phyloP scores from a whole-genome alignment of 1,140 invertebrate species.

The Metaphire vulgaris region DNA sequence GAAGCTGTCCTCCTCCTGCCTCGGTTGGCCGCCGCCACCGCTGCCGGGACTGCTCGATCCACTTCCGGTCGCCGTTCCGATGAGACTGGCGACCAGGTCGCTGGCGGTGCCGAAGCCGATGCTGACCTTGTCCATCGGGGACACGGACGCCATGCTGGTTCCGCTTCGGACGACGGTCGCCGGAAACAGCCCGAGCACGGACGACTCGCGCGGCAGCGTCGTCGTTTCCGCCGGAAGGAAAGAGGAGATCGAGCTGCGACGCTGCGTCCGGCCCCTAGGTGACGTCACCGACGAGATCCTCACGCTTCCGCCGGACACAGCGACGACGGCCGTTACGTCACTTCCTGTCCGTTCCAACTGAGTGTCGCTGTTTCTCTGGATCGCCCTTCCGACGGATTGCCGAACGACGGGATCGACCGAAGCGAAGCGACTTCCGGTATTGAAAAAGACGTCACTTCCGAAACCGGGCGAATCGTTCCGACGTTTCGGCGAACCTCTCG shows the following conservation, averaged over 20 bases:
- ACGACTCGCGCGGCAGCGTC: background rate
- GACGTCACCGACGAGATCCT: background rate
- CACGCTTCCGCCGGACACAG: background rate
- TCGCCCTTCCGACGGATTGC: background rate
- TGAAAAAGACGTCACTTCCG: background rate
- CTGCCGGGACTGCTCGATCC: background rate
- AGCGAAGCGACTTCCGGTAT: background rate
- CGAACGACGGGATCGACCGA: no score
- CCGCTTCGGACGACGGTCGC: background rate
- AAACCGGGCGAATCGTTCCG: no score
- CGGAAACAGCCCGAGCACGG: background rate
- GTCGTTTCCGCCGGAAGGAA: background rate
- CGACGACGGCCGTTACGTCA: no score
- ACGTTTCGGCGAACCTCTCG: background rate
- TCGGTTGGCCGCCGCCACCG: background rate
- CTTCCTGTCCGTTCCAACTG: background rate
- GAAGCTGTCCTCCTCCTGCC: background rate
- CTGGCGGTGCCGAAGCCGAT: background rate
- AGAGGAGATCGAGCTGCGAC: background rate
- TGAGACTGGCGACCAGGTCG: background rate
- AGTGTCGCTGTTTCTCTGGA: background rate
- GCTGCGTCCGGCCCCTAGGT: background rate
- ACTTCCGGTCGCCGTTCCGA: background rate
- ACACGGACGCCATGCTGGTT: background rate
- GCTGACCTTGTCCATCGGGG: background rate